phyloP scores from a whole-genome alignment of 2,113 vertebrate species.

The Mohoua ochrocephala region DNA sequence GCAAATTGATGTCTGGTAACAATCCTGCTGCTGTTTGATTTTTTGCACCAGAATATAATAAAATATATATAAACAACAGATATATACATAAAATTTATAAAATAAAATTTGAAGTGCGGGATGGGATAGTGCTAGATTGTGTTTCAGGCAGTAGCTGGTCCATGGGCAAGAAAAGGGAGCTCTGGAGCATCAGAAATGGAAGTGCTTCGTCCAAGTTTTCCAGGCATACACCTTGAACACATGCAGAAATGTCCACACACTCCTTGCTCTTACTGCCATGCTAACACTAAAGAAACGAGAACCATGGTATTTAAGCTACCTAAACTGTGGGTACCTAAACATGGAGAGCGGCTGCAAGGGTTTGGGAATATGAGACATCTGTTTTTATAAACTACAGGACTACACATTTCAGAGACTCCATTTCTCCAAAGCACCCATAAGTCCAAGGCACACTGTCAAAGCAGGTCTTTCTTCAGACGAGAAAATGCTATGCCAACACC shows the following conservation, averaged over 20 bases:
- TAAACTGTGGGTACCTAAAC: neutral
- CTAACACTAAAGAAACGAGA: neutral
- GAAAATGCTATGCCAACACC: neutral
- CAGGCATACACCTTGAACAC: neutral
- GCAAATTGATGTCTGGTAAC: rapidly evolving
- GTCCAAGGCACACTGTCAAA: neutral
- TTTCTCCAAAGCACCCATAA: neutral
- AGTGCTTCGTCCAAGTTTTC: neutral
- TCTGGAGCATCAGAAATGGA: neutral
- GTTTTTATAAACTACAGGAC: neutral
- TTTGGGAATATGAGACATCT: neutral
- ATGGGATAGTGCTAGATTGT: neutral
- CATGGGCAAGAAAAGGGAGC: neutral
- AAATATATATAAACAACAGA: neutral
- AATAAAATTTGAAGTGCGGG: neutral
- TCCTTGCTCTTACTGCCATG: neutral
- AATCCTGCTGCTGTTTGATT: neutral
- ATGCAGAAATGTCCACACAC: neutral
- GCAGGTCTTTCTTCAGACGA: neutral
- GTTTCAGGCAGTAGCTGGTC: neutral
- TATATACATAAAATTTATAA: neutral
- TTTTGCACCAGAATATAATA: neutral
- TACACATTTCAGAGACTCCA: neutral
- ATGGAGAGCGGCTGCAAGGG: neutral
- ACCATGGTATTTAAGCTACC: neutral